These are phyloP conservation scores for Leucophenga montana DNA, from an alignment of 2,888 invertebrate genomes.

Conservation along the genomic window DNA sequence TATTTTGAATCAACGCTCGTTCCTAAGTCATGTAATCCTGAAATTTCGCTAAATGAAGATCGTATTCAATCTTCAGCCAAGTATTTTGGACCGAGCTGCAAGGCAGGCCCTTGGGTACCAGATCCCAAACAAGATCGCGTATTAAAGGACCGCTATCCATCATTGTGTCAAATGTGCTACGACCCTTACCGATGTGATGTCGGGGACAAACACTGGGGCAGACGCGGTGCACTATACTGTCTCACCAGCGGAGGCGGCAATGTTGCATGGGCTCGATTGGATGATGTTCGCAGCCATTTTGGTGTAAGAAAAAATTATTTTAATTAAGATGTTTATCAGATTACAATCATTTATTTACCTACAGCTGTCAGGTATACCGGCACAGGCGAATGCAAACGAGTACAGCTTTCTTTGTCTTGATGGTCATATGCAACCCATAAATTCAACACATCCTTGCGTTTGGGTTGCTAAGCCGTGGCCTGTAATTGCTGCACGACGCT, in stretches of 20 bases:
- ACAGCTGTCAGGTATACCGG: slow-evolving; percentile 69
- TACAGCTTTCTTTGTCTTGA: slow-evolving; percentile 86
- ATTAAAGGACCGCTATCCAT: slow-evolving; percentile 80
- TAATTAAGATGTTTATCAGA: slow-evolving; percentile 22
- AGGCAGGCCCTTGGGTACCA: slow-evolving; percentile 88
- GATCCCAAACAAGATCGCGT: slow-evolving; percentile 78
- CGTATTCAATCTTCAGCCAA: slow-evolving; percentile 81
- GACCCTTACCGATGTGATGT: slow-evolving; percentile 77
- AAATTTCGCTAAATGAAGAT: slow-evolving; percentile 82
- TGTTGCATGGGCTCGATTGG: slow-evolving; percentile 85
- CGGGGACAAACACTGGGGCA: slow-evolving; percentile 87
- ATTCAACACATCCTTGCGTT: slow-evolving; percentile 78
- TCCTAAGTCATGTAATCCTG: slow-evolving; percentile 81
- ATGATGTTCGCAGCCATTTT: slow-evolving; percentile 80
- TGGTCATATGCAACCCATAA: slow-evolving; percentile 78
- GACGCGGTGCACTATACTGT: slow-evolving; percentile 86
- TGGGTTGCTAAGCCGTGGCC: slow-evolving; percentile 89
- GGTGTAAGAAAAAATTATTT: slow-evolving; percentile 73
- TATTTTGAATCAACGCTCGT: slow-evolving; percentile 84
- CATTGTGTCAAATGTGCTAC: slow-evolving; percentile 83
- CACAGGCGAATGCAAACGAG: slow-evolving; percentile 73
- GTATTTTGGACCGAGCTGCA: slow-evolving; percentile 87
- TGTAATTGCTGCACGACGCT: slow-evolving; percentile 78
- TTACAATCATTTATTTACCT: slow-evolving; percentile 6
- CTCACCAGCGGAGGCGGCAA: slow-evolving; percentile 85